These are phyloP conservation scores for Ecliptopera silaceata DNA, from an alignment of 2,888 invertebrate genomes.

Conservation along the genomic window DNA sequence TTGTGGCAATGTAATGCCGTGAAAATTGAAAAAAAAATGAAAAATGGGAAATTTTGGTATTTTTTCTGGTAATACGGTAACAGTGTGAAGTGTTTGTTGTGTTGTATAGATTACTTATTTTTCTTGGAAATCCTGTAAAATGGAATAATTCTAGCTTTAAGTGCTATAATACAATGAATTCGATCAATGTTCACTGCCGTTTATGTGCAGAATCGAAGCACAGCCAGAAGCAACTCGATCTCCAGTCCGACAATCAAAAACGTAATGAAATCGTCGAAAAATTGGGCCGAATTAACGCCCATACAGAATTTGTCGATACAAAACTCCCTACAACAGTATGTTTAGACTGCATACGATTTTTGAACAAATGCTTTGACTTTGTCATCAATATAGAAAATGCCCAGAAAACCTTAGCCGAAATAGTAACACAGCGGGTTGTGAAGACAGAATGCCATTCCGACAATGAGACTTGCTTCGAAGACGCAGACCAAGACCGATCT, in stretches of 20 bases:
- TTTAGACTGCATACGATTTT: conserved; percentile 50
- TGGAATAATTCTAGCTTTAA: not conserved
- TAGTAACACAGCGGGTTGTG: conserved; percentile 38
- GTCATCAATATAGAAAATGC: conserved; percentile 55
- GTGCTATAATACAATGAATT: conserved; percentile 38
- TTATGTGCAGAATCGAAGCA: conserved; percentile 59
- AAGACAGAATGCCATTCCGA: conserved; percentile 46
- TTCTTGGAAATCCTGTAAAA: not conserved
- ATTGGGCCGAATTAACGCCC: conserved; percentile 51
- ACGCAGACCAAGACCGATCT: not conserved
- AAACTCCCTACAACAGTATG: conserved; percentile 59
- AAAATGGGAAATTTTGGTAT: no score
- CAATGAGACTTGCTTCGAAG: conserved; percentile 24
- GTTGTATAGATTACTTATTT: not conserved
- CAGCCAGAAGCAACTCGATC: conserved; percentile 47
- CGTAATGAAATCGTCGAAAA: conserved; percentile 49
- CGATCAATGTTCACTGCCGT: conserved; percentile 50
- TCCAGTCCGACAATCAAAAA: conserved; percentile 44
- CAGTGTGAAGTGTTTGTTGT: not conserved
- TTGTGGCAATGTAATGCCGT: no score
- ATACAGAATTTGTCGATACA: conserved; percentile 46
- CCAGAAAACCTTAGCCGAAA: conserved; percentile 44
- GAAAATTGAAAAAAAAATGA: no score
- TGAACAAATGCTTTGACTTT: conserved; percentile 59
- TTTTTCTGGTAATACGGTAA: no score